Conservation (phyloP, 2,888 invertebrate genomes). For the Acleris sparsana region DNA sequence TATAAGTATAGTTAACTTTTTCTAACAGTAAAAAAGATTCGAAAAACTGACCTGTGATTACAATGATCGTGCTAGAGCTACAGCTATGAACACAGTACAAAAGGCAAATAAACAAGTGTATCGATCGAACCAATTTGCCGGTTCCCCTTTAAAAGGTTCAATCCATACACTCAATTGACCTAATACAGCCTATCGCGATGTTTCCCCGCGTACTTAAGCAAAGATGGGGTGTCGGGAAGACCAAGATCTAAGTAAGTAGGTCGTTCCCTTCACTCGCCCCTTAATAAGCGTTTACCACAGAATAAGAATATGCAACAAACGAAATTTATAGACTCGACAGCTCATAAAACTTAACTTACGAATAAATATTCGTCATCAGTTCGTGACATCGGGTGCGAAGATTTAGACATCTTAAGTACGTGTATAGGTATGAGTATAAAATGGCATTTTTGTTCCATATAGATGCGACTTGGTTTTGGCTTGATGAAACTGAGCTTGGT, state of each 20-base stretch:
- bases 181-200: conserved; percentile 21
- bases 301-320: conserved; percentile 17
- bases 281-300: conserved; percentile 32
- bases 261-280: conserved; percentile 33
- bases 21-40: too few species aligned
- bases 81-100: not conserved
- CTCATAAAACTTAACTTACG: not conserved
- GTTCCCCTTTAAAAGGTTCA: not conserved
- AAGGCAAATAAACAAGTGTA: not conserved
- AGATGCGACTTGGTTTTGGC: not conserved
- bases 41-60: too few species aligned
- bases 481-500: too few species aligned
- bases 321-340: conserved; percentile 19
- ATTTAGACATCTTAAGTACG: too few species aligned
- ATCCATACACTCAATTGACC: conserved; percentile 12
- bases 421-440: too few species aligned
- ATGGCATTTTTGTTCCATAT: not conserved
- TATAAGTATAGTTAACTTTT: too few species aligned
- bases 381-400: too few species aligned
- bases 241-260: conserved; percentile 37
- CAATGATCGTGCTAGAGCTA: too few species aligned
- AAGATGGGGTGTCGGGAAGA: conserved; percentile 28
- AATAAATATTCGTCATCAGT: not conserved
- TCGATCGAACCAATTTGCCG: not conserved
- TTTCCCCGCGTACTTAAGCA: conserved; percentile 22